Conservation (phyloP, 1,140 invertebrate species). For the Dysdera silvatica region DNA sequence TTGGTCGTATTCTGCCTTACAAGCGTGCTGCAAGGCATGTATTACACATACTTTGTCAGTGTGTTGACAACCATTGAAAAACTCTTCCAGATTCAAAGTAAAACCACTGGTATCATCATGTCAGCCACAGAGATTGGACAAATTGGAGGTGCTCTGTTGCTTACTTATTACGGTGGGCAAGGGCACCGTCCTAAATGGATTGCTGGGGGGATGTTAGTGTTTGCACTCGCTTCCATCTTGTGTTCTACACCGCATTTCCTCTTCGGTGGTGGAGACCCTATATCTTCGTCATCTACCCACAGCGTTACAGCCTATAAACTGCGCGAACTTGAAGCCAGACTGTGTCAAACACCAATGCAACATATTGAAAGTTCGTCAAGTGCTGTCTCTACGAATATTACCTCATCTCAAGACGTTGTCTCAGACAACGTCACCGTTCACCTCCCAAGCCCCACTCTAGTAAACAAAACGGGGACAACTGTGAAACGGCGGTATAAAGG, state of each 20-base stretch:
- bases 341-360: slow-evolving; percentile 12
- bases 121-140: slow-evolving; percentile 92
- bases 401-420: not conserved
- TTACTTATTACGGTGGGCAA: slow-evolving; percentile 87
- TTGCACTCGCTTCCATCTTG: slow-evolving; percentile 75
- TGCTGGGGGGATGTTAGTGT: slow-evolving; percentile 84
- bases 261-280: slow-evolving; percentile 21
- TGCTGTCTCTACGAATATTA: slow-evolving; percentile 6
- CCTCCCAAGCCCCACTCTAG: not conserved
- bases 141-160: slow-evolving; percentile 61
- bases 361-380: slow-evolving; percentile 8
- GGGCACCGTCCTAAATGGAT: slow-evolving; percentile 93
- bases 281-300: not conserved
- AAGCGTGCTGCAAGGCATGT: slow-evolving; percentile 81
- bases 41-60: slow-evolving; percentile 90
- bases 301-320: slow-evolving; percentile 22
- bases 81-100: slow-evolving; percentile 88
- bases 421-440: not conserved
- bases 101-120: slow-evolving; percentile 85
- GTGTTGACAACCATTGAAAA: slow-evolving; percentile 96
- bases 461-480: not conserved
- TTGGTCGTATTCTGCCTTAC: slow-evolving; percentile 67
- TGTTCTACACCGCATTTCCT: slow-evolving; percentile 58
- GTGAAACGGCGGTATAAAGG: slow-evolving; percentile 22
- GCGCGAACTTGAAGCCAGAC: slow-evolving; percentile 18